phyloP scores from a whole-genome alignment of 2,113 vertebrate genomes.

The Abramis brama region DNA sequence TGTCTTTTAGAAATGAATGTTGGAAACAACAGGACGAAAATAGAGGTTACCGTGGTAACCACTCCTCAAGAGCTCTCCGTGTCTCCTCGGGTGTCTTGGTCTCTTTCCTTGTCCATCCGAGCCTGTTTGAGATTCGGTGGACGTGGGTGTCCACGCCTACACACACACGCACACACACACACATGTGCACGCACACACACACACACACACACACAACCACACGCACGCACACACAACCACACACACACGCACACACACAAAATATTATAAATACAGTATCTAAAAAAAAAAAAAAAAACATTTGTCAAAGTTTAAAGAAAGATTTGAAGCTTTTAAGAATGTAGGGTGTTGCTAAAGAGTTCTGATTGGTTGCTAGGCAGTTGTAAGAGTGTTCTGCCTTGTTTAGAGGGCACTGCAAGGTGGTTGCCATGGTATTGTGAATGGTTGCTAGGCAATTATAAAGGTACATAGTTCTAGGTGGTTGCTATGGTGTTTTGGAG shows the following conservation, averaged over 20 bases:
- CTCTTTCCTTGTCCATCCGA: slow-evolving; percentile 83
- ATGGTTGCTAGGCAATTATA: not conserved
- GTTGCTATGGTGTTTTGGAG: not conserved
- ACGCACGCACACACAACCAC: no score
- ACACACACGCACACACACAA: not conserved
- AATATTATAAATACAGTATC: not conserved
- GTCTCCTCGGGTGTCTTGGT: slow-evolving; percentile 87
- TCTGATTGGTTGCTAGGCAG: slow-evolving; percentile 5
- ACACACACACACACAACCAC: slow-evolving; percentile 1
- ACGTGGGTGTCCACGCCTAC: slow-evolving; percentile 96
- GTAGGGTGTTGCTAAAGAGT: not conserved
- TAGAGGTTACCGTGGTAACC: slow-evolving; percentile 88
- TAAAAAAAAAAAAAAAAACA: not conserved
- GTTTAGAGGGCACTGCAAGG: no score
- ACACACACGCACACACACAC: not conserved
- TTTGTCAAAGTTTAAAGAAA: not conserved
- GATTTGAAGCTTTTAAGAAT: not conserved
- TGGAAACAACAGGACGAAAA: slow-evolving; percentile 1
- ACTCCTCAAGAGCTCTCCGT: slow-evolving; percentile 84
- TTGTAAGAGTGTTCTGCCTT: not conserved
- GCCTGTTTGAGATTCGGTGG: slow-evolving; percentile 90
- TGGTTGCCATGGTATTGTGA: not conserved
- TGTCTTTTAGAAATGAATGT: not conserved
- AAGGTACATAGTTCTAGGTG: not conserved
- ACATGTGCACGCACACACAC: no score